Conservation (phyloP, 2,888 invertebrate genomes). For the Trilocha varians region DNA sequence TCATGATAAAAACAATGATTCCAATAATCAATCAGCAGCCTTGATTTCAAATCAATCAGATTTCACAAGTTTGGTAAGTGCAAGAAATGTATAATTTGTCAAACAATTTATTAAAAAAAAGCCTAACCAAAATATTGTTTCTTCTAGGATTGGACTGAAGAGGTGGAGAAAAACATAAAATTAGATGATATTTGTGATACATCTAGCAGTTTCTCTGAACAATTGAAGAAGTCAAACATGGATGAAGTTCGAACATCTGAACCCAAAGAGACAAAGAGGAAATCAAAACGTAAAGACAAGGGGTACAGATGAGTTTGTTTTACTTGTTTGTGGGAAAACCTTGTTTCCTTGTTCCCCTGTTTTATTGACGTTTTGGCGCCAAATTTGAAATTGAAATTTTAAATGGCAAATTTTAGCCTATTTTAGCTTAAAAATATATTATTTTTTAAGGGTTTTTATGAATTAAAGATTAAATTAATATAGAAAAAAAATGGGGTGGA, state of each 20-base stretch:
- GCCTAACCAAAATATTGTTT: conserved; percentile 4
- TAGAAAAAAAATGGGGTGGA: no score
- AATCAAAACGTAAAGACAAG: conserved; percentile 51
- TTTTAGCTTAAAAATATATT: no score
- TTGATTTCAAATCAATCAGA: conserved; percentile 53
- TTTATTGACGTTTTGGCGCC: no score
- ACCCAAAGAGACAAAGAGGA: conserved; percentile 43
- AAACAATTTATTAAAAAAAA: neutral
- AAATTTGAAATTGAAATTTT: no score
- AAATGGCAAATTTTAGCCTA: no score
- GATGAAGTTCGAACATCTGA: conserved; percentile 47
- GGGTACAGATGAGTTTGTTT: conserved; percentile 29
- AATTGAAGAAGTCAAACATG: conserved; percentile 30
- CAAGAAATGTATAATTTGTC: neutral
- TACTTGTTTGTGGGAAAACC: no score
- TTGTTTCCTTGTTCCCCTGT: no score
- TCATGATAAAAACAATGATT: conserved; percentile 34
- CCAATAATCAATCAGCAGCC: conserved; percentile 50
- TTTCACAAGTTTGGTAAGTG: conserved; percentile 57
- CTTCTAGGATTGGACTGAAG: conserved; percentile 65
- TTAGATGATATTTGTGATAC: conserved; percentile 55
- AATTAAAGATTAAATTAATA: no score
- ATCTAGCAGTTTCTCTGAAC: conserved; percentile 49
- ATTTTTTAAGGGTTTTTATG: no score
- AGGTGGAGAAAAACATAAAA: conserved; percentile 64